phyloP scores from a whole-genome alignment of 2,113 vertebrate genomes.

The Paracanthobrama guichenoti region DNA sequence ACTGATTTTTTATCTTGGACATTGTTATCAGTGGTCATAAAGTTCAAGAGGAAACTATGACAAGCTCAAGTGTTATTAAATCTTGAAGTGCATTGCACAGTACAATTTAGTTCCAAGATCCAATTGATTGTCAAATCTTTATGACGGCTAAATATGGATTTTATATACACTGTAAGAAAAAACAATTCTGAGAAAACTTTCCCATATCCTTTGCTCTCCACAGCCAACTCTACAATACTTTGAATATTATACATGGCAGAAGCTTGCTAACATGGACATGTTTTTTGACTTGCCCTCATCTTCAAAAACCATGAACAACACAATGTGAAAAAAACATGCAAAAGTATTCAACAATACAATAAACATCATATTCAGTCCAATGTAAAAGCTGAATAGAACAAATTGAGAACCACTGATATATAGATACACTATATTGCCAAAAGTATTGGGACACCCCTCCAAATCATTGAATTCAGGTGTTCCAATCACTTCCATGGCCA shows the following conservation, averaged over 20 bases:
- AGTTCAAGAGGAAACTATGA: background rate
- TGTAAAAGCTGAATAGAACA: background rate
- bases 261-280: background rate
- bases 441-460: too few species aligned
- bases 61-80: background rate
- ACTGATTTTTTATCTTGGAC: background rate
- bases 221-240: background rate
- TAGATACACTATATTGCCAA: too few species aligned
- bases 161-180: background rate
- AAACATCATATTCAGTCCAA: background rate
- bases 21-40: background rate
- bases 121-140: conserved; percentile 13
- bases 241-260: background rate
- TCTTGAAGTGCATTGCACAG: background rate
- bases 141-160: background rate
- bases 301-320: background rate
- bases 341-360: background rate
- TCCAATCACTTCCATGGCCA: too few species aligned
- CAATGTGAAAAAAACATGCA: background rate
- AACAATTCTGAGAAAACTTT: too few species aligned
- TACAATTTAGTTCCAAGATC: background rate
- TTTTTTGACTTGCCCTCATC: background rate
- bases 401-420: background rate
- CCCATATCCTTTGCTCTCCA: too few species aligned
- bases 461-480: too few species aligned